Conservation (phyloP, 2,113 vertebrate species). For the Eulemur macaco region DNA sequence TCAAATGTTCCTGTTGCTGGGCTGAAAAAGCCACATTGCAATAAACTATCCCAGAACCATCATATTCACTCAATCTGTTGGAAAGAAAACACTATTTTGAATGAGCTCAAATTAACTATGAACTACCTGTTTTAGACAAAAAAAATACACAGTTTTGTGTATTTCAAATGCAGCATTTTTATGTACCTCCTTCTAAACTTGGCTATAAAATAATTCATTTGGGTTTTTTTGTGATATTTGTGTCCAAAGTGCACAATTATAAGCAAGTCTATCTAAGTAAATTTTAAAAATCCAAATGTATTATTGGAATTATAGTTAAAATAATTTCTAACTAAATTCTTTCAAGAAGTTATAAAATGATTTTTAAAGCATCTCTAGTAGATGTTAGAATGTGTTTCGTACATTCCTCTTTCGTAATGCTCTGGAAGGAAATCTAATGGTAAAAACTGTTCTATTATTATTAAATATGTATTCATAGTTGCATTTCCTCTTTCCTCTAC, state of each 20-base stretch:
- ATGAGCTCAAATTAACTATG: background rate
- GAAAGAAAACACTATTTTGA: background rate
- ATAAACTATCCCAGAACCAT: background rate
- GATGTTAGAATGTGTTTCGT: background rate
- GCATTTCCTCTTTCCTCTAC: constrained; percentile 28
- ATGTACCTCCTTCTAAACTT: background rate
- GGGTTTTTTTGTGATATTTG: background rate
- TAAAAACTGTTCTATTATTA: background rate
- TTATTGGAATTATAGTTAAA: background rate
- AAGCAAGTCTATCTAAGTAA: background rate
- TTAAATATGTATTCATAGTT: background rate
- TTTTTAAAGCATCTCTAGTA: background rate
- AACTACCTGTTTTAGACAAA: background rate
- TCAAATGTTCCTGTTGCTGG: background rate
- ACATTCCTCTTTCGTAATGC: background rate
- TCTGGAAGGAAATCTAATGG: background rate
- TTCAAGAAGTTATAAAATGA: background rate
- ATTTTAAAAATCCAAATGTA: background rate
- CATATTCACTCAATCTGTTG: background rate
- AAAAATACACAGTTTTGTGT: background rate
- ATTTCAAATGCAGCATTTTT: background rate
- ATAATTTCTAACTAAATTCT: background rate
- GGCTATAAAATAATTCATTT: background rate
- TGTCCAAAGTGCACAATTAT: background rate
- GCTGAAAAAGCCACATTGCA: background rate